Percentiles rank a stretch among this genome's conserved stretches.
phyloP scores from a whole-genome alignment of 2,888 invertebrate species.

The Himalopsyche tibetana region DNA sequence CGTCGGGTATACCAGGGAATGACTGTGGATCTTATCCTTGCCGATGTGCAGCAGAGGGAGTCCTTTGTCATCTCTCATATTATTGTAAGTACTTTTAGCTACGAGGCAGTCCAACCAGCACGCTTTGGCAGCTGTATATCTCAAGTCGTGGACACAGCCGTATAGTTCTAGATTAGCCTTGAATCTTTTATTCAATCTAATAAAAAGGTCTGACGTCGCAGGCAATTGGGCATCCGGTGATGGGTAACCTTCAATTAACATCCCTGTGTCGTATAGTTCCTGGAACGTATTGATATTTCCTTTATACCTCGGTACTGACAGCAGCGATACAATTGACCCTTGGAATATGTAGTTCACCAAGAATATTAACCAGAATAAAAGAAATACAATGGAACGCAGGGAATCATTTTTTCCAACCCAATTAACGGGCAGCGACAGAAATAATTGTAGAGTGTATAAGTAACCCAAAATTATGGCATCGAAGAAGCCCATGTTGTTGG shows the following conservation, averaged over 20 bases:
- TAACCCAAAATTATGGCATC: conserved; percentile 46
- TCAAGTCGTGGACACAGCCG: conserved; percentile 70
- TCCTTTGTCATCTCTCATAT: conserved; percentile 71
- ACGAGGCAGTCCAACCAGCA: conserved; percentile 74
- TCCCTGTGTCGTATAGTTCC: conserved; percentile 73
- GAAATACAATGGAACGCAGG: conserved; percentile 71
- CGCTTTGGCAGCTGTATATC: conserved; percentile 70
- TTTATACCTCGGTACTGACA: conserved; percentile 72
- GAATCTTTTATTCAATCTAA: conserved; percentile 71
- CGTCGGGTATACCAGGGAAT: conserved; percentile 71
- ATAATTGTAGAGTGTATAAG: conserved; percentile 50
- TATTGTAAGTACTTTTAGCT: conserved; percentile 71
- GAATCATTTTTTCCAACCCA: conserved; percentile 66
- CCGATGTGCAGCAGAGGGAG: conserved; percentile 73
- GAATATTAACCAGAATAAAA: conserved; percentile 73
- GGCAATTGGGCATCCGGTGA: conserved; percentile 74
- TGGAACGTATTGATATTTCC: conserved; percentile 74
- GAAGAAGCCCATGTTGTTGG: conserved; percentile 37
- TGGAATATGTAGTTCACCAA: conserved; percentile 73
- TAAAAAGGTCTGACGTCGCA: conserved; percentile 70
- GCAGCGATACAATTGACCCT: conserved; percentile 73
- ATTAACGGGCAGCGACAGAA: conserved; percentile 55
- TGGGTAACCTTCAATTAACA: conserved; percentile 72
- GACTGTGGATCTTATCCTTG: conserved; percentile 72
- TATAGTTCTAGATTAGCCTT: conserved; percentile 69